Percentiles rank a stretch among this genome's conserved stretches.
phyloP scores from a whole-genome alignment of 1,140 invertebrate species.

The Drosophila insularis region DNA sequence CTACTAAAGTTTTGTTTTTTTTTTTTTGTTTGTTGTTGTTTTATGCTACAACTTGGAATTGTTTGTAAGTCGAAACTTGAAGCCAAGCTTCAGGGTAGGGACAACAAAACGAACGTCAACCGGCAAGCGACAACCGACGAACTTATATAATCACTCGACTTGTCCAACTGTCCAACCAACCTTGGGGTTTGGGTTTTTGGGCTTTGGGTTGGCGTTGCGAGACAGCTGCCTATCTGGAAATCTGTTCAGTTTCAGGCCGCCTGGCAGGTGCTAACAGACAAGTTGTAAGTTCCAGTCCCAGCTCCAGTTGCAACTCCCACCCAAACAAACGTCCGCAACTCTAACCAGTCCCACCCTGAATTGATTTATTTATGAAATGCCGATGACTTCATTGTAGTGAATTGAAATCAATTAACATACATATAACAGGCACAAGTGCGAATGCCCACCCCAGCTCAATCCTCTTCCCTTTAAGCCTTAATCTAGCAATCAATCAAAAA shows the following conservation, averaged over 20 bases:
- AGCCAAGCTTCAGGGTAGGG: constrained; percentile 21
- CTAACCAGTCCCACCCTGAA: constrained; percentile 24
- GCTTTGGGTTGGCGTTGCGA: constrained; percentile 2
- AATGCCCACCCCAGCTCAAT: constrained; percentile 30
- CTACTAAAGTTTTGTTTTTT: constrained; percentile 62
- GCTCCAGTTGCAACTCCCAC: constrained; percentile 8
- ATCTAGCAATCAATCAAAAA: constrained; percentile 79
- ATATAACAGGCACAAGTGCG: constrained; percentile 49
- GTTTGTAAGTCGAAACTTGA: constrained; percentile 61
- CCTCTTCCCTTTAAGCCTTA: constrained; percentile 23
- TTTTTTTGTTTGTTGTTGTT: constrained; percentile 29
- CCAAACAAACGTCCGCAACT: neutral
- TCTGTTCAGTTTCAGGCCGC: constrained; percentile 12
- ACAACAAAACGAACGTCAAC: neutral
- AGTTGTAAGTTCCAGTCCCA: constrained; percentile 15
- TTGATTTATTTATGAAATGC: constrained; percentile 65
- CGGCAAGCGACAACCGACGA: constrained; percentile 27
- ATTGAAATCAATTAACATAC: constrained; percentile 79
- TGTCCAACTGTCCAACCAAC: constrained; percentile 41
- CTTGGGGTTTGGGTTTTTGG: constrained; percentile 28
- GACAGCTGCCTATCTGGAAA: neutral
- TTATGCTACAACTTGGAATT: constrained; percentile 30
- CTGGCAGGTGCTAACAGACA: constrained; percentile 40
- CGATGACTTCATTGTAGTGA: constrained; percentile 76
- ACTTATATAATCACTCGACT: constrained; percentile 49